These are phyloP conservation scores for Psilopsiagon aymara DNA, from an alignment of 2,113 vertebrate genomes.

Conservation along the genomic window DNA sequence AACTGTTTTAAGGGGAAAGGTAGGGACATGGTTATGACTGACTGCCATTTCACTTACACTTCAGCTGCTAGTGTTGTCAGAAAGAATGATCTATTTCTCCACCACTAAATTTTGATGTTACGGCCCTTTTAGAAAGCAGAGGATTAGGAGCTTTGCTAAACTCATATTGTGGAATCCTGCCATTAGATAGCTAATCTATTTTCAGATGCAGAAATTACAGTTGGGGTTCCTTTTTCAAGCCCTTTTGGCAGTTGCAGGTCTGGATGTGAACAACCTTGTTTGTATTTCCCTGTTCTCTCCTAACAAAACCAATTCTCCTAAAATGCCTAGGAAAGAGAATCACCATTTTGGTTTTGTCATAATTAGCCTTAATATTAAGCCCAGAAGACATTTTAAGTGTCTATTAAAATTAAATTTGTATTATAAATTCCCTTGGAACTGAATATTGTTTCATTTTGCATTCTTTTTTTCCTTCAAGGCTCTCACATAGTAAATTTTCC, in stretches of 20 bases:
- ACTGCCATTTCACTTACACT: neutral
- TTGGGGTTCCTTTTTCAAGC: neutral
- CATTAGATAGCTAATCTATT: neutral
- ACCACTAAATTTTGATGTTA: neutral
- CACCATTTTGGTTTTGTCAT: neutral
- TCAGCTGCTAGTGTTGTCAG: neutral
- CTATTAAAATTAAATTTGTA: neutral
- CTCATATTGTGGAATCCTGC: neutral
- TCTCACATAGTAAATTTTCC: neutral
- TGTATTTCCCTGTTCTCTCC: neutral
- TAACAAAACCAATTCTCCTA: neutral
- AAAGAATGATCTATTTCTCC: neutral
- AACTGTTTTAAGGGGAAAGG: neutral
- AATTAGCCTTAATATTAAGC: neutral
- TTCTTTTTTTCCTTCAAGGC: neutral
- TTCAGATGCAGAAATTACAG: neutral
- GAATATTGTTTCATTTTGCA: neutral
- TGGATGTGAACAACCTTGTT: neutral
- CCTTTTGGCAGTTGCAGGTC: neutral
- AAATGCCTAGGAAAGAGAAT: neutral
- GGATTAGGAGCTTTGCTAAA: constrained; percentile 1
- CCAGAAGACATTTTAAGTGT: neutral
- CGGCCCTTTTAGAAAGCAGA: neutral
- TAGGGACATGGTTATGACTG: neutral
- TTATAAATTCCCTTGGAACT: neutral